Percentiles rank a stretch among this genome's conserved stretches.
These are phyloP conservation scores for Cephus cinctus DNA, from an alignment of 1,140 invertebrate genomes.

Conservation along the genomic window DNA sequence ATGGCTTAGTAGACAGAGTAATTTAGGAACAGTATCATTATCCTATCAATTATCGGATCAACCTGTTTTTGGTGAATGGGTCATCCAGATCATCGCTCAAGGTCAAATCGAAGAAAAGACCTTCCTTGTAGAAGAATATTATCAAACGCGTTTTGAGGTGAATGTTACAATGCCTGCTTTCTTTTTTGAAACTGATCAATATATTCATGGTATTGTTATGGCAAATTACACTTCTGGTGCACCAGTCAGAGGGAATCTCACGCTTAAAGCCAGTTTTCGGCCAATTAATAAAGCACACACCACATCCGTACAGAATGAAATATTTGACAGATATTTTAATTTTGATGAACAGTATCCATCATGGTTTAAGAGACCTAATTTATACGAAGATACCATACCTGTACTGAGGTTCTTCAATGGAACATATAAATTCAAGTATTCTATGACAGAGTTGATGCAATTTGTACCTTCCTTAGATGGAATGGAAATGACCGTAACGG, in stretches of 20 bases:
- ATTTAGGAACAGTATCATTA: slow-evolving; percentile 87
- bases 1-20: slow-evolving; percentile 88
- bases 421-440: slow-evolving; percentile 80
- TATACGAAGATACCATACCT: slow-evolving; percentile 59
- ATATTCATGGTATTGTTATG: slow-evolving; percentile 80
- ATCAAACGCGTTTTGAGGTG: slow-evolving; percentile 89
- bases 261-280: slow-evolving; percentile 73
- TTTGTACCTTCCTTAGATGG: slow-evolving; percentile 69
- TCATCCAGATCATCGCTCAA: slow-evolving; percentile 83
- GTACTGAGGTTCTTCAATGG: slow-evolving; percentile 81
- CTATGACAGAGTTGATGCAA: slow-evolving; percentile 74
- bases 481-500: slow-evolving; percentile 83
- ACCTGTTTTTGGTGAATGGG: slow-evolving; percentile 90
- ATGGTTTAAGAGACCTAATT: slow-evolving; percentile 66
- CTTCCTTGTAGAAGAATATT: slow-evolving; percentile 92
- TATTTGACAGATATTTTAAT: slow-evolving; percentile 70
- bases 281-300: slow-evolving; percentile 58
- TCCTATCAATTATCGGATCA: slow-evolving; percentile 89
- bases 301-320: slow-evolving; percentile 26
- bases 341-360: slow-evolving; percentile 78
- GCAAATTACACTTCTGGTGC: slow-evolving; percentile 92
- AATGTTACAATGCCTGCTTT: slow-evolving; percentile 95
- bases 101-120: slow-evolving; percentile 82
- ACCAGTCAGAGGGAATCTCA: slow-evolving; percentile 82
- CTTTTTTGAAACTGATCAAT: slow-evolving; percentile 82